phyloP scores from a whole-genome alignment of 1,140 invertebrate species.

The Marisa cornuarietis region DNA sequence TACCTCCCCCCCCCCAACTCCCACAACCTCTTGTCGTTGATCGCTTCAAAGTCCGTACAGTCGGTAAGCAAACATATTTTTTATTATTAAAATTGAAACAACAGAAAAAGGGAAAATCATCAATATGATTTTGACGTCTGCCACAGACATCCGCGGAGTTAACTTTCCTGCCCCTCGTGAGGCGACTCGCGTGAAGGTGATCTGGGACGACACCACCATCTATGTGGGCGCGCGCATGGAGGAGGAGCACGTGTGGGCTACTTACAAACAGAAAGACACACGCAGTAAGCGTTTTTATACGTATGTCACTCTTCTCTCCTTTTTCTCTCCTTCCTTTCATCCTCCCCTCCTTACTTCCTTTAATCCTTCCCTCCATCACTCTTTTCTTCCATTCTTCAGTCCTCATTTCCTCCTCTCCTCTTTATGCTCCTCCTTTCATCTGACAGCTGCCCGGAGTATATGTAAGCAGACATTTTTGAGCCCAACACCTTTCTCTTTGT shows the following conservation, averaged over 20 bases:
- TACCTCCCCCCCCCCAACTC: no score
- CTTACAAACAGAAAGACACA: slow-evolving; percentile 29
- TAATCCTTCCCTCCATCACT: background rate
- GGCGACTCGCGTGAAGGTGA: slow-evolving; percentile 31
- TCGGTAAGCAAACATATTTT: no score
- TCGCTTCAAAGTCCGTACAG: no score
- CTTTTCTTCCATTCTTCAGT: background rate
- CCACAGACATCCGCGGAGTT: slow-evolving; percentile 31
- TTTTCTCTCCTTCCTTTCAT: background rate
- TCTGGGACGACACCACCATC: slow-evolving; percentile 34
- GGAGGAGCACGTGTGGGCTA: slow-evolving; percentile 36
- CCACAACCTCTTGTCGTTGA: no score
- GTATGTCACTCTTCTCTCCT: background rate
- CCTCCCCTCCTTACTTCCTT: background rate
- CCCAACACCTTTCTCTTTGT: no score
- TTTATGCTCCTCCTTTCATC: no score
- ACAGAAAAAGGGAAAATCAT: background rate
- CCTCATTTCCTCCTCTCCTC: background rate
- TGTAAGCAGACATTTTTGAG: no score
- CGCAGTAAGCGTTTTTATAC: slow-evolving; percentile 21
- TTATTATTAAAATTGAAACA: background rate
- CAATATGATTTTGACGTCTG: background rate
- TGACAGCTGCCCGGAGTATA: no score
- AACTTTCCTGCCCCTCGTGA: slow-evolving; percentile 23
- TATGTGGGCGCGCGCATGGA: slow-evolving; percentile 30